Evolutionary conservation across 2,113 vertebrate species (phyloP), one percentile per base, ranked within the genome.

Genomic region (Archilochus colubris): DNA sequence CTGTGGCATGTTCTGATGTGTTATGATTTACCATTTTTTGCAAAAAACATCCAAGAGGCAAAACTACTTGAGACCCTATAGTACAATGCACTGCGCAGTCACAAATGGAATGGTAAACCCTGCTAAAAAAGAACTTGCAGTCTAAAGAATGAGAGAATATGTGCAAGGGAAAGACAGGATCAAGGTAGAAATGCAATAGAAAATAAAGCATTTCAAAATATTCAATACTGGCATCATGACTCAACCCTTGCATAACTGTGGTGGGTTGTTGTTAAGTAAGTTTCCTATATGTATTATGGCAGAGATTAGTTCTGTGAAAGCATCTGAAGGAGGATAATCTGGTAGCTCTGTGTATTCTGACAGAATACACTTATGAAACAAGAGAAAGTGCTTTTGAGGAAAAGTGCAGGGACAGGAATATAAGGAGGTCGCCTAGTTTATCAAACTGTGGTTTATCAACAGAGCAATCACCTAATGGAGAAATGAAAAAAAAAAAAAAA

Each of bases 211-310:
- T 75, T 90, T 96, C 90, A 9, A 94, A 95, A 93, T 89, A 93
- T 86, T 96, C 4, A 1, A 70, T 88, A 82, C 30, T 64, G 75
- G 94, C 76, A 75, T 86, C 78, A 83, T 96, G 96, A 96, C 76
- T 96, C 96, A 96, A 83, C 68, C 40, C 90, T 96, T 96, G 91
- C 96, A 96, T 96, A 96, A 96, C 69, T 61, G 81, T 82, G 73
- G 96, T 95, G 94, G 94, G 95, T n/a, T 96, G 95, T 62, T 95
- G 91, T 96, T 83, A 95, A 96, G 80, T 59, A 78, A 95, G 54
- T 95, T 95, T 93, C 46, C 31, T 96, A 76, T 96, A 95, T 86
- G 95, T 91, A 96, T 93, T 95, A 96, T 21, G 40, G 89, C 84
- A 97, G 83, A 94, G 95, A 96, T 96, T 92, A 96, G 74, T 83